Evolutionary conservation across 2,888 invertebrate species (phyloP).

Genomic region (Calliopum simillimum): DNA sequence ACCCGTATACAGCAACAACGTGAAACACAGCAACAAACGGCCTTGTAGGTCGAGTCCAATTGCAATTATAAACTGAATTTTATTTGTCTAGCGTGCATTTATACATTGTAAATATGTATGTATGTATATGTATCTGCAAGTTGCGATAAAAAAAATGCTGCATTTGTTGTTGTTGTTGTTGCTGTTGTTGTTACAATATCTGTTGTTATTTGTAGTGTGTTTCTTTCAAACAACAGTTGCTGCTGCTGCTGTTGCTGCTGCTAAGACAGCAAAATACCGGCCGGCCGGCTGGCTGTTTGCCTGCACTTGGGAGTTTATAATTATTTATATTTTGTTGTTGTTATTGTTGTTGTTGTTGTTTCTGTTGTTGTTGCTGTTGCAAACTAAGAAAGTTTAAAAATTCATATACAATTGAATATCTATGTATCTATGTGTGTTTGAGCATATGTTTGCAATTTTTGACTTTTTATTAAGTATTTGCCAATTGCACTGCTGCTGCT

Average conservation of each 20-base stretch:
- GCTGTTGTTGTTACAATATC: not conserved
- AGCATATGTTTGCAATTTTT: too few relatives aligned
- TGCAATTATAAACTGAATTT: conserved; percentile 35
- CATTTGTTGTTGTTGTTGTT: conserved; percentile 2
- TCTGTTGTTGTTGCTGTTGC: too few relatives aligned
- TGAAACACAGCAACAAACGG: conserved; percentile 35
- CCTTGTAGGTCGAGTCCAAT: conserved; percentile 37
- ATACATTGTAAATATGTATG: too few relatives aligned
- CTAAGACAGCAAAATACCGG: not conserved
- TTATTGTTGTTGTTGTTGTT: too few relatives aligned
- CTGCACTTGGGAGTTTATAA: too few relatives aligned
- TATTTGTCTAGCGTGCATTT: not conserved
- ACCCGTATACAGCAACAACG: conserved; percentile 34
- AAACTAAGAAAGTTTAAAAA: too few relatives aligned
- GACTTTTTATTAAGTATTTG: too few relatives aligned
- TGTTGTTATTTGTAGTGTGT: not conserved
- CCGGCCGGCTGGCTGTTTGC: not conserved
- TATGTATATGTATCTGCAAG: conserved; percentile 5
- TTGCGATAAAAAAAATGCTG: conserved; percentile 8
- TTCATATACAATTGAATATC: too few relatives aligned
- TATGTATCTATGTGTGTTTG: too few relatives aligned
- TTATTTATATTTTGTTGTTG: too few relatives aligned
- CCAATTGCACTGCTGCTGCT: not conserved
- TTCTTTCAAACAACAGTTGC: not conserved
- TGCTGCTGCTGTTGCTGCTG: too few relatives aligned